phyloP scores from a whole-genome alignment of 2,113 vertebrate species.

The Zosterops lateralis region DNA sequence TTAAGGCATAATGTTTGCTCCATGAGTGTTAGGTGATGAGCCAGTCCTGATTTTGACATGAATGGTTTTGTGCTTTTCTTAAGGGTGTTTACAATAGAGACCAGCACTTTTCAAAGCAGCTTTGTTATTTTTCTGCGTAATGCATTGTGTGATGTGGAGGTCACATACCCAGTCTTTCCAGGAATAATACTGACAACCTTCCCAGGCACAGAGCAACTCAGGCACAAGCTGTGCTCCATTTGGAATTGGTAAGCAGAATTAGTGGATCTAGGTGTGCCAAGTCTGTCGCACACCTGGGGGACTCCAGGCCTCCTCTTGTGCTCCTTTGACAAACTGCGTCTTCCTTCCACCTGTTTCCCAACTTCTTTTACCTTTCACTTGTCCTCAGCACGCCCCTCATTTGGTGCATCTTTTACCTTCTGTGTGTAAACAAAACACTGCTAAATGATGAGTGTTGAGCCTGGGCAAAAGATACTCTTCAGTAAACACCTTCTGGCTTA shows the following conservation, averaged over 20 bases:
- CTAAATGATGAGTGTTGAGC: not conserved
- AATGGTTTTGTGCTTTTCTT: not conserved
- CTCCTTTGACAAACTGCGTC: not conserved
- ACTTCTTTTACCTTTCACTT: not conserved
- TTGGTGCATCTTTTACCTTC: not conserved
- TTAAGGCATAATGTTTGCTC: not conserved
- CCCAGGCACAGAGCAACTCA: not conserved
- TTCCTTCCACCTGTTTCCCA: not conserved
- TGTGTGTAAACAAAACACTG: not conserved
- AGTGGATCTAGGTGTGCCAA: not conserved
- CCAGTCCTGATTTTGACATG: not conserved
- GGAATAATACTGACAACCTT: not conserved
- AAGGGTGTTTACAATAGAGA: not conserved
- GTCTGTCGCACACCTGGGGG: not conserved
- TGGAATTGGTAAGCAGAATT: not conserved
- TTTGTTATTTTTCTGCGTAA: not conserved
- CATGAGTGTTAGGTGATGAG: not conserved
- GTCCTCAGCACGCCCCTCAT: not conserved
- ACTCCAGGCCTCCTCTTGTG: not conserved
- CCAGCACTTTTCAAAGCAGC: not conserved
- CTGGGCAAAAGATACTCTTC: not conserved
- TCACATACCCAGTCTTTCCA: rapidly evolving
- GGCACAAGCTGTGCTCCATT: not conserved
- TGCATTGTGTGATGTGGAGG: not conserved
- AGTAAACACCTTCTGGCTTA: not conserved